Conservation (phyloP, 2,113 vertebrate genomes). For the Neofelis nebulosa region DNA sequence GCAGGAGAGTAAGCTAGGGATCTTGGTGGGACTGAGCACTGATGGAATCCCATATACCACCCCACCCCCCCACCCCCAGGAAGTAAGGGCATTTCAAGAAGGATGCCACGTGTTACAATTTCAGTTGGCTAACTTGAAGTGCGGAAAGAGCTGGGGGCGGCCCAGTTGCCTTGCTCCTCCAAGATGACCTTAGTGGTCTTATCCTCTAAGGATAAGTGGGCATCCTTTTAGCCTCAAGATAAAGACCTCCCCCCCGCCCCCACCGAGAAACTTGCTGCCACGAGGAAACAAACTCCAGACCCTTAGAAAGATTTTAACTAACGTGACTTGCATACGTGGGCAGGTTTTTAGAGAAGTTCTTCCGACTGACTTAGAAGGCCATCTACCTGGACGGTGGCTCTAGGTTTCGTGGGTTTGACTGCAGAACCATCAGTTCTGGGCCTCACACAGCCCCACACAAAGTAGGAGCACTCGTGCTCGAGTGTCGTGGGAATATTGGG, state of each 20-base stretch:
- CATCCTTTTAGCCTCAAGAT: background rate
- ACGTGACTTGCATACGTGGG: background rate
- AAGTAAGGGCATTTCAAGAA: background rate
- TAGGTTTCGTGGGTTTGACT: background rate
- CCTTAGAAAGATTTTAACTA: background rate
- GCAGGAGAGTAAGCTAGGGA: background rate
- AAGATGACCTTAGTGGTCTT: background rate
- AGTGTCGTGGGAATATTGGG: background rate
- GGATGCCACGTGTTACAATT: background rate
- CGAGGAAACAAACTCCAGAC: background rate
- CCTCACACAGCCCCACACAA: background rate
- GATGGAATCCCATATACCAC: background rate
- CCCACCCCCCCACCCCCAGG: background rate
- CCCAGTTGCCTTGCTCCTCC: background rate
- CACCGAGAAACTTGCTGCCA: background rate
- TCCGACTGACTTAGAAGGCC: background rate
- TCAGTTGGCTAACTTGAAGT: background rate
- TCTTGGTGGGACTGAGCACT: background rate
- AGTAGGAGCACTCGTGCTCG: background rate
- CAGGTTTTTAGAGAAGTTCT: background rate
- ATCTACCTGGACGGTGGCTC: background rate
- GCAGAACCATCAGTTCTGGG: background rate
- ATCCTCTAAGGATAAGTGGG: background rate
- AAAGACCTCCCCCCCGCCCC: background rate
- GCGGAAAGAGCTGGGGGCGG: background rate